Base-by-base conservation (phyloP, 64 coral and sea anemone species). In the Catalaphyllia jardinei region DNA sequence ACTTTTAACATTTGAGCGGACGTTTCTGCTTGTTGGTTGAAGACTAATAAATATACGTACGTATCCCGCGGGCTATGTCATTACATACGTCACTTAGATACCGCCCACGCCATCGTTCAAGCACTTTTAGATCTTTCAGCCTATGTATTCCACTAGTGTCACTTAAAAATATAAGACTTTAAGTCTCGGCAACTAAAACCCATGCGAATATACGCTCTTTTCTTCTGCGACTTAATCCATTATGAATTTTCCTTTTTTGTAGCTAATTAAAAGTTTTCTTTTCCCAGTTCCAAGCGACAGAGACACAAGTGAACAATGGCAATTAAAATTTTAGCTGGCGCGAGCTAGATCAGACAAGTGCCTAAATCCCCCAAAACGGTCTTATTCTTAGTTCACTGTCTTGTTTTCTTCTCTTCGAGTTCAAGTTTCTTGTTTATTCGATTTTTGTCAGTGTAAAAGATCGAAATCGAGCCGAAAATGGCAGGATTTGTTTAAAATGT, bases 291-390 rank as follows among this genome's bases (percentile, higher is more conserved):
- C 31, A 85, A 85, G 81, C 63, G 81, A 85, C 63, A 31, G 35
- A 85, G 63, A 71, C 62, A 51, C 64, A 15, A 18, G 22, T 28
- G 81, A 85, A 85, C 81, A 85, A 85, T 85, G 81, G 81, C 81
- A 85, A 85, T 85, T 85, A 85, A 85, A 85, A 71, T 85, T 85
- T 85, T 28, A 85, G 35, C 52, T 22, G 39, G 7, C 52, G 69
- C 81, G 24, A 71, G 81, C 63, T n/a, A 85, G 24, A 49, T 29
- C 80, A 51, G 71, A 20, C 63, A 4, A 67, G 69, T 85, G 10
- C 25, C 20, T 1, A 17, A 7, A 49, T 27, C 10, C 42, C 39
- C n/a, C 24, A 12, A 51, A 50, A 67, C 10, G 31, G 25, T 42
- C 16, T 25, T 52, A 46, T 46, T 46, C 4, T 46, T 46, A 46